Conservation (phyloP, 2,113 vertebrate genomes). For the human (Homo sapiens) region GRCh38 chr21:27800001-27800500, state of each 20-base stretch:
- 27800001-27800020: neutral
- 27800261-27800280: neutral
- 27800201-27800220: neutral
- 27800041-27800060: conserved; percentile 45
- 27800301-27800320: neutral
- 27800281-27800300: neutral
- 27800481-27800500: neutral
- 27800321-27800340: neutral
- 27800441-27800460: neutral
- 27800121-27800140: neutral
- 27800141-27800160: neutral
- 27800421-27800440: neutral
- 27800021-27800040: conserved; percentile 45
- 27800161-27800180: neutral
- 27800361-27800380: neutral
- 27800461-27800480: neutral
- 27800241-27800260: neutral
- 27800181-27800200: neutral
- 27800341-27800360: neutral
- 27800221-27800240: neutral
- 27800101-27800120: neutral
- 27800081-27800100: conserved; percentile 38
- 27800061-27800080: conserved; percentile 32
- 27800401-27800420: neutral
- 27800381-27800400: neutral